Percentiles rank a stretch among this genome's conserved stretches.
phyloP scores from a whole-genome alignment of 2,797 vertebrate genomes.

The Arremon aurantiirostris region DNA sequence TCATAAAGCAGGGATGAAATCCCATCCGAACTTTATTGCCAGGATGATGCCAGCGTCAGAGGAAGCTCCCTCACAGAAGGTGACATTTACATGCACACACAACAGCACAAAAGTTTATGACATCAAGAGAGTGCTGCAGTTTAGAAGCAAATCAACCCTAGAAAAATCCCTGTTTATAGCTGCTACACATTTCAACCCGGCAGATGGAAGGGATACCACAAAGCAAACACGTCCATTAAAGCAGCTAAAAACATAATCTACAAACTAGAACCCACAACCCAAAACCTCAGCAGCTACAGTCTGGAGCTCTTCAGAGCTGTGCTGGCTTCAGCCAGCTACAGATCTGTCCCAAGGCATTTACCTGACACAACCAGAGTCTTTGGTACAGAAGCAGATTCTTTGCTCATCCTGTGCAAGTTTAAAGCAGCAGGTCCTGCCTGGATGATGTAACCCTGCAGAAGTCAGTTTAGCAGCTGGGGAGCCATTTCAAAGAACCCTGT shows the following conservation, averaged over 20 bases:
- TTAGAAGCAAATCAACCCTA: conserved; percentile 6
- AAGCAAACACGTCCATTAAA: not conserved
- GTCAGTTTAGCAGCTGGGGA: not conserved
- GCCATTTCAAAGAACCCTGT: not conserved
- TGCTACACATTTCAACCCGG: not conserved
- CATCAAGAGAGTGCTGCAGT: not conserved
- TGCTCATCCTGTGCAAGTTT: not conserved
- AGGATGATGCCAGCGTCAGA: not conserved
- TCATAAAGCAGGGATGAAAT: conserved; percentile 32
- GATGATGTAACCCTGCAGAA: not conserved
- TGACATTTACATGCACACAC: not conserved
- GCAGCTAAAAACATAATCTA: not conserved
- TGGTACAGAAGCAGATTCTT: not conserved
- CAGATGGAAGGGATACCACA: conserved; percentile 19
- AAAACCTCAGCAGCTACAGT: not conserved
- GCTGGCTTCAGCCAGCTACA: not conserved
- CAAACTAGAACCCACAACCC: not conserved
- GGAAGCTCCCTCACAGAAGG: conserved; percentile 1
- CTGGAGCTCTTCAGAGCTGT: not conserved
- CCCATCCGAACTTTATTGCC: not conserved
- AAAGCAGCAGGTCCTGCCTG: not conserved
- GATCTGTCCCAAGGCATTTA: not conserved
- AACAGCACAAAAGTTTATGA: conserved; percentile 2
- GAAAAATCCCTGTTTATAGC: conserved; percentile 1
- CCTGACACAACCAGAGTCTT: not conserved